phyloP scores from a whole-genome alignment of 2,797 vertebrate genomes.

The Enteromius afrohamiltoni region DNA sequence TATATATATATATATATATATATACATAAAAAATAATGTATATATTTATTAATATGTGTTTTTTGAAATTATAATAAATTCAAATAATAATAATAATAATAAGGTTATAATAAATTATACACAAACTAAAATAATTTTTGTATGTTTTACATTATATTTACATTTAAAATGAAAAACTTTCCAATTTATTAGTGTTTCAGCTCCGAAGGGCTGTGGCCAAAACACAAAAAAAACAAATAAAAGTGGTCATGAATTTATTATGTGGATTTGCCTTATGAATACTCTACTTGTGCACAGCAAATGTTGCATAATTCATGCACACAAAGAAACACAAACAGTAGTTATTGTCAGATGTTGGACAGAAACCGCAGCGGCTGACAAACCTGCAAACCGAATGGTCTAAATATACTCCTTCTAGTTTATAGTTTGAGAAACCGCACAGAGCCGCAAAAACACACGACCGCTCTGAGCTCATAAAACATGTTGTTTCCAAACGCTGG shows the following conservation, averaged over 20 bases:
- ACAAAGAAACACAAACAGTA: neutral
- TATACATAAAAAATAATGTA: no score
- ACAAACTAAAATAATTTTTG: no score
- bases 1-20: no score
- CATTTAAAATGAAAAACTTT: neutral
- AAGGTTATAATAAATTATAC: neutral
- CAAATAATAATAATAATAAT: no score
- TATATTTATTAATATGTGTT: no score
- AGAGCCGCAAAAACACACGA: neutral
- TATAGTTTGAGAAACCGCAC: neutral
- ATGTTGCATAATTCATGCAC: neutral
- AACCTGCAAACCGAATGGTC: neutral
- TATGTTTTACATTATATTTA: neutral
- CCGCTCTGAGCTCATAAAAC: neutral
- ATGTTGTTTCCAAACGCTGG: neutral
- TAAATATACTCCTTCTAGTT: constrained; percentile 11
- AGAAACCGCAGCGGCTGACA: neutral
- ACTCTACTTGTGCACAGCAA: no score
- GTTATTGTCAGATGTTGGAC: neutral
- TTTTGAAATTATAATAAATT: no score
- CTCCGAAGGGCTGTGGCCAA: neutral
- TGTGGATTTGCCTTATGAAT: neutral
- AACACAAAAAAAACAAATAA: neutral
- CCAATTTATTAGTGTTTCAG: neutral
- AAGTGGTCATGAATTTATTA: neutral